Base-by-base conservation (phyloP, 2,888 invertebrate species). In the Phyllotreta cruciferae region DNA sequence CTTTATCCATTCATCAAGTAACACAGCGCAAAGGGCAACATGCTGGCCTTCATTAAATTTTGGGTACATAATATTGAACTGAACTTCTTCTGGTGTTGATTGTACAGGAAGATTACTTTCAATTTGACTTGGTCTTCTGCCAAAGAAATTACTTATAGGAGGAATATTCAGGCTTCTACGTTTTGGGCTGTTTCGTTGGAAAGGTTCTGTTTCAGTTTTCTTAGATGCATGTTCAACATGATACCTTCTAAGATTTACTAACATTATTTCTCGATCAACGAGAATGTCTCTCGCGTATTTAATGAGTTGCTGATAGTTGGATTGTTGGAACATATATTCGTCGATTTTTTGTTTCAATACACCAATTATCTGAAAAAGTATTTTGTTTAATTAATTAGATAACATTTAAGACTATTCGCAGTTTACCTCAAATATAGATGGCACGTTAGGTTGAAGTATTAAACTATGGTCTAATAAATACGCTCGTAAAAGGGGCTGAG, bases 1-100 rank as follows among this genome's bases (percentile, higher is more conserved):
- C 80, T 96, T 96, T 0, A 96, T 85, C 92, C 98, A 96, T 79
- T 98, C 98, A 76, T 96, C 95, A 65, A 98, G 83, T 49, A 98
- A 83, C 5, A 98, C 91, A 1, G 96, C 95, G 75, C 92, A 91
- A 66, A 92, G 83, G 0, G 92, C 90, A 47, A 88, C 83, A 75
- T 88, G 87, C 68, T 88, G 85, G 49, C 85, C 74, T 70, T 81
- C 80, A 39, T 75, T 79, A 66, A 80, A 81, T 69, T 80, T 80
- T 6, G 80, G 79, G 70, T 80, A 79, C 13, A 76, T 70, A 50
- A 74, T 67, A 67, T 72, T 73, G 64, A 74, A 74, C 47, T 74
- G 73, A 11, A 71, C 56, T 58, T 79, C 78, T 63, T 76, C 77
- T 35, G 71, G 57, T 1, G 76, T 69, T 35, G 73, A 49, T 7